These are phyloP conservation scores for Adelognathus sp. DNA, from an alignment of 2,888 invertebrate genomes.

Conservation along the genomic window DNA sequence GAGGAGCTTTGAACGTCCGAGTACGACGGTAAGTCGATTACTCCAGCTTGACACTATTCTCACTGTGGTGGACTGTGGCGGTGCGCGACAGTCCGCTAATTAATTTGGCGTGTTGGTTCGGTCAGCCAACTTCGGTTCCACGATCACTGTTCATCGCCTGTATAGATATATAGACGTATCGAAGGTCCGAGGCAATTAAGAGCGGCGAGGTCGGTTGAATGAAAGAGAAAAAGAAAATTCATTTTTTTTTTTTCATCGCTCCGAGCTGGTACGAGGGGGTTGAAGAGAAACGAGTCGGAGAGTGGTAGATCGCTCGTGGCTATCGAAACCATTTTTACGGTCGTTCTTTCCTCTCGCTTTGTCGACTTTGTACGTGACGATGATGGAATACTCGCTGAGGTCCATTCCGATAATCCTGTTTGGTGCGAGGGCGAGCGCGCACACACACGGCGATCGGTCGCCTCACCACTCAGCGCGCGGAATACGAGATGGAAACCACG, in stretches of 20 bases:
- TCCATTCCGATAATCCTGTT: slow-evolving; percentile 16
- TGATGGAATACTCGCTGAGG: not conserved
- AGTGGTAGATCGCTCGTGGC: slow-evolving; percentile 32
- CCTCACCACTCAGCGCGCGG: not conserved
- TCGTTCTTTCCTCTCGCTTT: slow-evolving; percentile 26
- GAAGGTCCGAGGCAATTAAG: slow-evolving; percentile 31
- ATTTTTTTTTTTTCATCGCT: too few relatives aligned
- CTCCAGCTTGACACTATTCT: slow-evolving; percentile 51
- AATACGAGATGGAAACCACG: not conserved
- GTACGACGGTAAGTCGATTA: slow-evolving; percentile 73
- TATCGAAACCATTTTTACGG: slow-evolving; percentile 42
- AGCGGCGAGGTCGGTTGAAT: slow-evolving; percentile 29
- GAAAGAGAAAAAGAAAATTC: not conserved
- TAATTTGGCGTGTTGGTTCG: slow-evolving; percentile 30
- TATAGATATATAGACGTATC: not conserved
- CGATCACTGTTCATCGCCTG: not conserved
- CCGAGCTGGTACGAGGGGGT: too few relatives aligned
- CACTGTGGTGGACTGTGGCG: slow-evolving; percentile 4
- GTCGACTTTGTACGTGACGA: too few relatives aligned
- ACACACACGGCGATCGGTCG: not conserved
- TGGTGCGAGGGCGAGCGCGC: not conserved
- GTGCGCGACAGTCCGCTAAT: slow-evolving; percentile 42
- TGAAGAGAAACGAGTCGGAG: too few relatives aligned
- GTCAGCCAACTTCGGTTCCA: not conserved
- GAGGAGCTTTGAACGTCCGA: slow-evolving; percentile 30